Base-by-base conservation (phyloP, 2,888 invertebrate species). In the Apamea monoglypha region DNA sequence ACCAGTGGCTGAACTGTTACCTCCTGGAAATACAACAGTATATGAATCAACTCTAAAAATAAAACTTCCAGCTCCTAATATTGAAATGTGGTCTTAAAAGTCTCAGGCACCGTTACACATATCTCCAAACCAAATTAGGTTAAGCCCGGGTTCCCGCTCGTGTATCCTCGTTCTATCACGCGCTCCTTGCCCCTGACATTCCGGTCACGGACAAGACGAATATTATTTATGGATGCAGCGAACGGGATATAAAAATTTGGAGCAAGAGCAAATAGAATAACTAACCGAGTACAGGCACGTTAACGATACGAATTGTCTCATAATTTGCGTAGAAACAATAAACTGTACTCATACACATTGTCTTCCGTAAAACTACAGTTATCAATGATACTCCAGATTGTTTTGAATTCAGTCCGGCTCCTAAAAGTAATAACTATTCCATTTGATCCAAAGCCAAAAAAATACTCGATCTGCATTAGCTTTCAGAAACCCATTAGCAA, bases 91-190 rank as follows among this genome's bases (percentile, higher is more conserved):
- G 47, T 79, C 69, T 71, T 72, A 74, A 81, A 64, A 36, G 10
- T 61, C 74, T 56, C 72, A 25, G 61, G 29, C 25, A n/a, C 86
- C 81, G 83, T 85, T 88, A 85, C n/a, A 25, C 44, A 64, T 78
- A 89, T 89, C 78, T 83, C 78, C 79, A 87, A 85, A 76, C 61
- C 88, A 88, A 89, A 88, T 89, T 76, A 78, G 81, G 78, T 81
- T 81, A 77, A 77, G 73, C 80, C 77, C 67, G 73, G 69, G 21
- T 21, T 59, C 36, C 29, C 53, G 69, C 77, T 81, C 79, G 86
- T 77, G 74, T 87, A 76, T 80, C 69, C 68, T 69, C 74, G 44
- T 72, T 61, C 44, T 66, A 68, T 44, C 70, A 50, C 68, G 59
- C 44, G 80, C 75, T 82, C 74, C 76, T 70, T 77, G 88, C 14